Evolutionary conservation across 2,797 vertebrate genomes (phyloP).

Genomic region (Loriculus beryllinus): DNA sequence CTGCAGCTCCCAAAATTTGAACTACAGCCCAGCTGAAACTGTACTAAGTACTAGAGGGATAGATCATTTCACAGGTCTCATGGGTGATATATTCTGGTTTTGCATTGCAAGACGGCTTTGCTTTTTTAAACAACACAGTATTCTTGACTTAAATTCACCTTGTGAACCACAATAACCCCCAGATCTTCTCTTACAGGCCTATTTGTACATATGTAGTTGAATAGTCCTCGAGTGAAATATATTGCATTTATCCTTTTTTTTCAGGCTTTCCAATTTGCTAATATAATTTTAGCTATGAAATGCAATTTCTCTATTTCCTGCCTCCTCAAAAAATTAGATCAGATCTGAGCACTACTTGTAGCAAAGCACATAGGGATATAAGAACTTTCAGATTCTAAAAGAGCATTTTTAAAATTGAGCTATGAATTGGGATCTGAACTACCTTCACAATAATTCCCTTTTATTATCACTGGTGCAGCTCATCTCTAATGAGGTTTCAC

Average conservation of each 20-base stretch:
- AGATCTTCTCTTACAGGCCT: background rate
- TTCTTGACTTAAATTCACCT: background rate
- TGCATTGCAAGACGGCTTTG: background rate
- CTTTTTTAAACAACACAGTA: background rate
- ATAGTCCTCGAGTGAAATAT: background rate
- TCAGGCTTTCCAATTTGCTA: background rate
- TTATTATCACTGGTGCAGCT: slow-evolving; percentile 15
- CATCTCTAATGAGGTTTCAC: slow-evolving; percentile 32
- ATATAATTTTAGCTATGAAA: background rate
- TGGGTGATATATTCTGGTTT: background rate
- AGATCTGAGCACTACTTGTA: background rate
- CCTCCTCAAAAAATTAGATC: background rate
- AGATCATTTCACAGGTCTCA: background rate
- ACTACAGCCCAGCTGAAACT: background rate
- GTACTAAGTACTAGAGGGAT: background rate
- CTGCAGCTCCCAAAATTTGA: background rate
- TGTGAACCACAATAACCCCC: background rate
- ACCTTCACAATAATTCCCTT: background rate
- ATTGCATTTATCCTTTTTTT: background rate
- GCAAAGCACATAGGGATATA: background rate
- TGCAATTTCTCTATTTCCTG: background rate
- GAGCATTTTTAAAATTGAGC: background rate
- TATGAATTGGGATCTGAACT: background rate
- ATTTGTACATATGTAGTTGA: background rate
- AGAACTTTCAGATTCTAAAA: background rate